A percentile compares a stretch with the other conserved stretches of the same genome.
phyloP scores from a whole-genome alignment of 2,888 invertebrate species.

The Parthenolecanium corni region DNA sequence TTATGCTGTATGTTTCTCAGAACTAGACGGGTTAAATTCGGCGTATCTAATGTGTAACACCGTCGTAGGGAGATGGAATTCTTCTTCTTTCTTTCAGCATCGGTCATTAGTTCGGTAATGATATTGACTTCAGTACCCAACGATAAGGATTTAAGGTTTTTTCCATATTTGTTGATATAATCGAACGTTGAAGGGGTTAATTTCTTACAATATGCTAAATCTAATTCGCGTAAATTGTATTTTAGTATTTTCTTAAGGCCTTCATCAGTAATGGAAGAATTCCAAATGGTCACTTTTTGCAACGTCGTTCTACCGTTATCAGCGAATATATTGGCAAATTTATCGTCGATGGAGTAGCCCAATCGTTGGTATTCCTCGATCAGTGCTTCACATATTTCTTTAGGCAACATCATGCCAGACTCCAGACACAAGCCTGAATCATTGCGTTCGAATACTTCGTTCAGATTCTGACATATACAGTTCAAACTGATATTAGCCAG shows the following conservation, averaged over 20 bases:
- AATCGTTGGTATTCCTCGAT: constrained; percentile 47
- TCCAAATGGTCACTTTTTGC: constrained; percentile 42
- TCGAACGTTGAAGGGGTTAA: constrained; percentile 53
- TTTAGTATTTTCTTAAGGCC: constrained; percentile 57
- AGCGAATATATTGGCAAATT: constrained; percentile 27
- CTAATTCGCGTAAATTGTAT: constrained; percentile 62
- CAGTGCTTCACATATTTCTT: constrained; percentile 59
- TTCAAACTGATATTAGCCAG: constrained; percentile 53
- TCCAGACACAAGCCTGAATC: constrained; percentile 44
- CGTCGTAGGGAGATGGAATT: not conserved
- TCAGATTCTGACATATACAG: constrained; percentile 50
- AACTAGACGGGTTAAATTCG: constrained; percentile 12
- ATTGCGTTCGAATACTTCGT: constrained; percentile 45
- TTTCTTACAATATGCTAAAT: constrained; percentile 60
- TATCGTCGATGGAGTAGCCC: constrained; percentile 49
- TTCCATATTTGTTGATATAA: constrained; percentile 55
- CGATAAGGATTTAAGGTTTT: constrained; percentile 55
- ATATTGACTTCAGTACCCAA: constrained; percentile 51
- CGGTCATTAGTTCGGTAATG: not conserved
- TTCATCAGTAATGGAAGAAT: constrained; percentile 58
- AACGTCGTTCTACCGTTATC: constrained; percentile 18
- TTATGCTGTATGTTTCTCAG: constrained; percentile 7
- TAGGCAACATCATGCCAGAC: constrained; percentile 53
- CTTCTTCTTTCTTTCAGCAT: not conserved
- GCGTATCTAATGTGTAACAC: constrained; percentile 8